These are phyloP conservation scores for Parnassius glacialis DNA, from an alignment of 2,888 invertebrate species.

Conservation along the genomic window DNA sequence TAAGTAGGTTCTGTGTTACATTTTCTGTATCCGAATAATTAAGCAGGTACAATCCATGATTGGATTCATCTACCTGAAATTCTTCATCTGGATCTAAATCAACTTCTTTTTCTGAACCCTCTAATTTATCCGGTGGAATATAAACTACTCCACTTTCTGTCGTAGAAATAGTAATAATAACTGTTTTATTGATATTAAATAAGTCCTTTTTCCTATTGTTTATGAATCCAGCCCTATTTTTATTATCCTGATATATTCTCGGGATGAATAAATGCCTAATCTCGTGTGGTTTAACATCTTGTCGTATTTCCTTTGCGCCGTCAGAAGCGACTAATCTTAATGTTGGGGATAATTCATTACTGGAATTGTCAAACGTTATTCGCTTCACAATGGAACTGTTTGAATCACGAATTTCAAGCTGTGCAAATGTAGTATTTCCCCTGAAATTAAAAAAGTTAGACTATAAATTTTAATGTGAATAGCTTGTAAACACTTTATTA, in stretches of 20 bases:
- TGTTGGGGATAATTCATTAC: conserved; percentile 54
- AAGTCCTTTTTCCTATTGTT: conserved; percentile 63
- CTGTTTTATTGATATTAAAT: conserved; percentile 45
- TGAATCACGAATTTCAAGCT: conserved; percentile 66
- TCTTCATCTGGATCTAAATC: conserved; percentile 77
- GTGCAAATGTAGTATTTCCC: conserved; percentile 70
- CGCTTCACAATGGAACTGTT: conserved; percentile 67
- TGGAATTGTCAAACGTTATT: conserved; percentile 67
- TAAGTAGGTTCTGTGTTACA: conserved; percentile 50
- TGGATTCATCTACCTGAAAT: conserved; percentile 78
- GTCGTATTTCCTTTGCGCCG: conserved; percentile 60
- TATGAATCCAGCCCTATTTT: conserved; percentile 65
- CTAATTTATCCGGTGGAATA: conserved; percentile 71
- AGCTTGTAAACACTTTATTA: too few relatives aligned
- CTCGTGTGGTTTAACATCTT: conserved; percentile 71
- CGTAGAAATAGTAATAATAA: conserved; percentile 48
- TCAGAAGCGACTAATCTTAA: conserved; percentile 64
- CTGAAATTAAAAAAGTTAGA: conserved; percentile 50
- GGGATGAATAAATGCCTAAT: conserved; percentile 69
- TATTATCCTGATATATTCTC: conserved; percentile 62
- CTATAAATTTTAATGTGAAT: too few relatives aligned
- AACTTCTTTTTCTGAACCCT: conserved; percentile 69
- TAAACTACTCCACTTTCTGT: conserved; percentile 65
- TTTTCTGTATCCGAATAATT: conserved; percentile 76
- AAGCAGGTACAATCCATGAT: conserved; percentile 74